phyloP scores from a whole-genome alignment of 2,888 invertebrate species.

The Oasisia sp. region DNA sequence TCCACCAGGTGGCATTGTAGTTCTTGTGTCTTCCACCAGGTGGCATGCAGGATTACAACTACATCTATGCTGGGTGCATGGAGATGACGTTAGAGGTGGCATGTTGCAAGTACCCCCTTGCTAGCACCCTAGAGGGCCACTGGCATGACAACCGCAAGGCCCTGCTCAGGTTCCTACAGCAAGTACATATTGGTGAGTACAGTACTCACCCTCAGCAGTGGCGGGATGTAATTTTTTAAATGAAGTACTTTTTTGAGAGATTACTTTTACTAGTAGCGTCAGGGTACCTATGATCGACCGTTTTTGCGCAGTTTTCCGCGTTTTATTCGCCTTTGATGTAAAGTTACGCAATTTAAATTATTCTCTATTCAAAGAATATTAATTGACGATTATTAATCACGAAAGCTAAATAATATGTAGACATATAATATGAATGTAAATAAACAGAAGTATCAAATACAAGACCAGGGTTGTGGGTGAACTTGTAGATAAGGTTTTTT shows the following conservation, averaged over 20 bases:
- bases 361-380: too few species aligned
- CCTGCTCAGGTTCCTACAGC: constrained; percentile 47
- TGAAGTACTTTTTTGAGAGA: neutral
- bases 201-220: neutral
- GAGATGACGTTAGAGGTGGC: constrained; percentile 93
- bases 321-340: too few species aligned
- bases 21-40: constrained; percentile 67
- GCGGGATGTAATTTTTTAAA: too few species aligned
- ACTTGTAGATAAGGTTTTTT: too few species aligned
- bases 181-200: constrained; percentile 44
- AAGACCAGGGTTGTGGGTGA: too few species aligned
- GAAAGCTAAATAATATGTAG: too few species aligned
- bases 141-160: constrained; percentile 90
- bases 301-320: too few species aligned
- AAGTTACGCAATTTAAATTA: too few species aligned
- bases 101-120: constrained; percentile 92
- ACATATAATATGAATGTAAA: too few species aligned
- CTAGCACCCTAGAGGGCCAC: constrained; percentile 80
- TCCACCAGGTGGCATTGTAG: neutral
- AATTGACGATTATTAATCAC: too few species aligned
- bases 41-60: constrained; percentile 94
- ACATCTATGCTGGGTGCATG: constrained; percentile 92
- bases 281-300: too few species aligned
- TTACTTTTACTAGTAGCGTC: neutral
- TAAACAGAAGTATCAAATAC: too few species aligned